phyloP scores from a whole-genome alignment of 2,113 vertebrate species.

The Aleadryas rufinucha region DNA sequence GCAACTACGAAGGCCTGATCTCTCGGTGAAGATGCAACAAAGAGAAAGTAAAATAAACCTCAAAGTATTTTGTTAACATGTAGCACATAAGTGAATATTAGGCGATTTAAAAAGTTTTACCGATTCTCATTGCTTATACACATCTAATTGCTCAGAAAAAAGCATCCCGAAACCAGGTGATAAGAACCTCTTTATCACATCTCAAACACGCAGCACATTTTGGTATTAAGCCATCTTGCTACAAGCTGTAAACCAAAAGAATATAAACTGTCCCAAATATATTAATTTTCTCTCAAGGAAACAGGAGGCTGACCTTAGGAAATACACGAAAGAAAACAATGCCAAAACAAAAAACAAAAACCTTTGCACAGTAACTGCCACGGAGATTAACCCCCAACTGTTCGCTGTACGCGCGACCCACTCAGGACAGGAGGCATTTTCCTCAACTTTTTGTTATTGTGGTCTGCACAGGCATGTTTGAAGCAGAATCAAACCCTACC shows the following conservation, averaged over 20 bases:
- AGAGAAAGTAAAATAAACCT: neutral
- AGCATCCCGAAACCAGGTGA: neutral
- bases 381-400: neutral
- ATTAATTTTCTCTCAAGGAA: neutral
- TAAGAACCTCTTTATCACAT: neutral
- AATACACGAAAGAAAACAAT: neutral
- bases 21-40: neutral
- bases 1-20: neutral
- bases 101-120: neutral
- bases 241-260: neutral
- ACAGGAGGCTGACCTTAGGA: neutral
- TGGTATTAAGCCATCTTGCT: neutral
- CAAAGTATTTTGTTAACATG: neutral
- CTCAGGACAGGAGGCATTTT: neutral
- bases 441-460: slow-evolving; percentile 31
- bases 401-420: neutral
- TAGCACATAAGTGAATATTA: neutral
- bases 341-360: neutral
- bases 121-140: neutral
- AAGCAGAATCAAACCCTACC: neutral
- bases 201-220: neutral
- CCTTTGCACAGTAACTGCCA: neutral
- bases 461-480: neutral
- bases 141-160: neutral
- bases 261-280: neutral